phyloP scores from a whole-genome alignment of 2,797 vertebrate genomes.

The Syngnathus acus region DNA sequence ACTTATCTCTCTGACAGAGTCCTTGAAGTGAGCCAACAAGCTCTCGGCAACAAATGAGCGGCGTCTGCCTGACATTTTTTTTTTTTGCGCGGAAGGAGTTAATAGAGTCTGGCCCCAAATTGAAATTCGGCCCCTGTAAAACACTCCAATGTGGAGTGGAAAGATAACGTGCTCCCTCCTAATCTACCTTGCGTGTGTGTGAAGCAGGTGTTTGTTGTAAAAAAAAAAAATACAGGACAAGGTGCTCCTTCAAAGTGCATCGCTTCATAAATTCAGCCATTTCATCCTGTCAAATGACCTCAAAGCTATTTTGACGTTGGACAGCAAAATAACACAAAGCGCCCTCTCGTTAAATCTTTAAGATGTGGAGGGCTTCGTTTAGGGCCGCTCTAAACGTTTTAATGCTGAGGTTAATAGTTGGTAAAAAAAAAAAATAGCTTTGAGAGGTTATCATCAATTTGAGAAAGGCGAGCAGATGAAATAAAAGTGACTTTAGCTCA shows the following conservation, averaged over 20 bases:
- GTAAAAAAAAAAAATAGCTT: constrained; percentile 1
- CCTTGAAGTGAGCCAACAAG: constrained; percentile 31
- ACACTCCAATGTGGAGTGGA: constrained; percentile 51
- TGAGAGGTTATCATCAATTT: constrained; percentile 24
- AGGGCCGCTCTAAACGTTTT: neutral
- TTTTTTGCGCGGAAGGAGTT: constrained; percentile 16
- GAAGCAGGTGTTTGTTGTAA: constrained; percentile 53
- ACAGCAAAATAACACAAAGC: constrained; percentile 16
- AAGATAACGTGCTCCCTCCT: constrained; percentile 61
- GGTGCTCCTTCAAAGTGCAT: constrained; percentile 41
- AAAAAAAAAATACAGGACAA: constrained; percentile 32
- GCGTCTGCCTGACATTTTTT: constrained; percentile 31
- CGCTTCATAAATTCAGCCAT: constrained; percentile 23
- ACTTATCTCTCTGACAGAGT: constrained; percentile 22
- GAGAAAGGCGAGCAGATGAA: constrained; percentile 41
- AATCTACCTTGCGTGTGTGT: constrained; percentile 59
- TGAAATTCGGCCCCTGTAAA: constrained; percentile 61
- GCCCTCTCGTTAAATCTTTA: constrained; percentile 14
- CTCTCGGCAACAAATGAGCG: constrained; percentile 41
- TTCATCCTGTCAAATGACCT: constrained; percentile 20
- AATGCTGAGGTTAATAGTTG: neutral
- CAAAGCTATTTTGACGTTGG: constrained; percentile 27
- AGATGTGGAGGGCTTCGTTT: constrained; percentile 18
- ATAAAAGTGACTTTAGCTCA: constrained; percentile 36
- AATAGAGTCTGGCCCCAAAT: constrained; percentile 52